A percentile compares a stretch with the other conserved stretches of the same genome.
Evolutionary conservation across 1,140 invertebrate genomes (phyloP).

Genomic region (Trichonephila inaurata): DNA sequence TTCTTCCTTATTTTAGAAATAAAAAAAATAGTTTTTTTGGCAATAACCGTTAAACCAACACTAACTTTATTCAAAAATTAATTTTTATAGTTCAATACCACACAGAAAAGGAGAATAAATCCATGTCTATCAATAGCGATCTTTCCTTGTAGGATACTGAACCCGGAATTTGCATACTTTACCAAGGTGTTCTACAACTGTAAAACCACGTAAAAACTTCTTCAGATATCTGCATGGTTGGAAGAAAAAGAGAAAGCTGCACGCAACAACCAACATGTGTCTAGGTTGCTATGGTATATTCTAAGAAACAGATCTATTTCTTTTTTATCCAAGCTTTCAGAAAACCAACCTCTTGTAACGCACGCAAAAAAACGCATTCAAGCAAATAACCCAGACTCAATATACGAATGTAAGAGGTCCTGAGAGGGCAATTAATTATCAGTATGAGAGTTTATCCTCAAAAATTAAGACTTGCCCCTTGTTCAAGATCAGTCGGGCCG

Average conservation of each 20-base stretch:
- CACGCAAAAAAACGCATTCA: conserved; percentile 38
- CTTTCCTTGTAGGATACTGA: conserved; percentile 44
- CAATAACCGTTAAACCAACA: neutral
- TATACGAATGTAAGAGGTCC: neutral
- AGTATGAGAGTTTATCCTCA: neutral
- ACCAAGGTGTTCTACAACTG: neutral
- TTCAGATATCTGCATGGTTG: neutral
- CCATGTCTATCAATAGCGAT: neutral
- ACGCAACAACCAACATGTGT: neutral
- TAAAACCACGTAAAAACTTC: conserved; percentile 32
- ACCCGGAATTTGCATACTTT: conserved; percentile 39
- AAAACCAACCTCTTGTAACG: conserved; percentile 10
- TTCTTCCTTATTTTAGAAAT: neutral
- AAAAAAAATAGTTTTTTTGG: neutral
- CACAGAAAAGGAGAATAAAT: neutral
- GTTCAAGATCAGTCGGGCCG: neutral
- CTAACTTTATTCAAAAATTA: neutral
- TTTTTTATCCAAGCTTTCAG: conserved; percentile 17
- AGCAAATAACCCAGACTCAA: conserved; percentile 55
- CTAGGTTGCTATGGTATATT: neutral
- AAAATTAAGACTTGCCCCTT: neutral
- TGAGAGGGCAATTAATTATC: conserved; percentile 31
- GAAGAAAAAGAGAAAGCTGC: conserved; percentile 7
- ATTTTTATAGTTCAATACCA: neutral
- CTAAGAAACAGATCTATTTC: conserved; percentile 6